Conservation (phyloP, 2,113 vertebrate species). For the Taxidea taxus region DNA sequence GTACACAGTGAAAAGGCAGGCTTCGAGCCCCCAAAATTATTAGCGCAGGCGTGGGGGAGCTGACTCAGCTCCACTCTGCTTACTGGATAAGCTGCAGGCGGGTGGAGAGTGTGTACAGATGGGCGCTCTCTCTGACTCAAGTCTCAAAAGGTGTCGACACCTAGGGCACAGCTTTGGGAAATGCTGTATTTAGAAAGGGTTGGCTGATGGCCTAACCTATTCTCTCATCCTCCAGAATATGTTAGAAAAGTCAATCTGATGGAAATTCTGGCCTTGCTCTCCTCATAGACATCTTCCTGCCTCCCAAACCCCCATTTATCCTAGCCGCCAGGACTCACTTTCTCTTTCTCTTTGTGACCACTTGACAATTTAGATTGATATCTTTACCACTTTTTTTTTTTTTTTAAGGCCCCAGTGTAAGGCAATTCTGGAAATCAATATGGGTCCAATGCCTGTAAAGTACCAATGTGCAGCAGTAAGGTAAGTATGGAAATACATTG, state of each 20-base stretch:
- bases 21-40: neutral
- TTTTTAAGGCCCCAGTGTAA: neutral
- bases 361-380: neutral
- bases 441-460: neutral
- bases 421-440: neutral
- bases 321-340: neutral
- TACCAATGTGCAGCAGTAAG: neutral
- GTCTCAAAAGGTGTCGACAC: conserved; percentile 40
- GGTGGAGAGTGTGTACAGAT: conserved; percentile 41
- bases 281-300: neutral
- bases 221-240: neutral
- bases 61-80: conserved; percentile 4
- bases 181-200: neutral
- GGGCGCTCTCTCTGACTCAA: conserved; percentile 39
- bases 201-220: neutral
- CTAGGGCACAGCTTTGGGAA: conserved; percentile 31
- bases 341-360: neutral
- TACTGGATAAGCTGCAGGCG: neutral
- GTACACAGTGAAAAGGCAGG: neutral
- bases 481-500: neutral
- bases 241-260: neutral
- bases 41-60: neutral
- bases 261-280: neutral
- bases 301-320: too few relatives aligned
- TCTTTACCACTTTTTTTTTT: neutral